A percentile compares a stretch with the other conserved stretches of the same genome.
Conservation (phyloP, 2,113 vertebrate genomes). For the Alligator mississippiensis region DNA sequence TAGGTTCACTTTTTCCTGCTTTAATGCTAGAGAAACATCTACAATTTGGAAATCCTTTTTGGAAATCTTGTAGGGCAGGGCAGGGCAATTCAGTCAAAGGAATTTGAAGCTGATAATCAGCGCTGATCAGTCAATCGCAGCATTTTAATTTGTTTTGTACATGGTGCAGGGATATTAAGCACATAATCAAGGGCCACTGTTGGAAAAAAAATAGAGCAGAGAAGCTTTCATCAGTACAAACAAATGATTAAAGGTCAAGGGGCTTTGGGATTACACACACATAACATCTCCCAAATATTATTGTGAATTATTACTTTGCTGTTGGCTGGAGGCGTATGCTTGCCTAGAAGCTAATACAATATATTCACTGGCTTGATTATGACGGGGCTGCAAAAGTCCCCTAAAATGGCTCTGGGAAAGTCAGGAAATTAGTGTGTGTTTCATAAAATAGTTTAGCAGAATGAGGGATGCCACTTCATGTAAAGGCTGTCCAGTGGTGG, state of each 20-base stretch:
- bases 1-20: not conserved
- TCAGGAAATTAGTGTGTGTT: not conserved
- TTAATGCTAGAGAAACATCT: not conserved
- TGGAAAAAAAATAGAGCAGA: not conserved
- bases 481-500: not conserved
- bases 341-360: fast-evolving
- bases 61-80: not conserved
- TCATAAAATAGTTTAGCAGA: not conserved
- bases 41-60: not conserved
- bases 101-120: not conserved
- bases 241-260: conserved; percentile 19
- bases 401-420: not conserved
- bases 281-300: not conserved
- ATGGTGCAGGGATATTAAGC: not conserved
- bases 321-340: not conserved
- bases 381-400: not conserved
- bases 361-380: not conserved
- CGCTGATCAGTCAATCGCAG: not conserved
- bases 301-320: not conserved
- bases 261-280: not conserved
- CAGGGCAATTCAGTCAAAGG: not conserved
- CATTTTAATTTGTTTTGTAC: not conserved
- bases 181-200: not conserved
- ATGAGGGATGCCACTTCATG: not conserved
- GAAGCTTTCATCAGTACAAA: not conserved